Evolutionary conservation across 2,113 vertebrate species (phyloP).

Genomic region (Percina caprodes): DNA sequence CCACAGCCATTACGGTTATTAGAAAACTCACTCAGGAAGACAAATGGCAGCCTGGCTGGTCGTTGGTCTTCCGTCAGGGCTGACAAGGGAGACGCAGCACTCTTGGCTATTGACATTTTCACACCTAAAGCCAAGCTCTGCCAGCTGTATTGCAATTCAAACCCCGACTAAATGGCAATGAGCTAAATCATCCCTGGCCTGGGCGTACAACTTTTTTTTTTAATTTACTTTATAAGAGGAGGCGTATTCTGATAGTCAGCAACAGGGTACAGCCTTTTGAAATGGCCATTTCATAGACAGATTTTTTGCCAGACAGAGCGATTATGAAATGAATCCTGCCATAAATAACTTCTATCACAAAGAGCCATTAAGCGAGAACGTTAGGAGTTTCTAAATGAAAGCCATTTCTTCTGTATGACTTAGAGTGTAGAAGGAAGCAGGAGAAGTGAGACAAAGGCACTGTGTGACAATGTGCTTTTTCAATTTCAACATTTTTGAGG

Average conservation of each 20-base stretch:
- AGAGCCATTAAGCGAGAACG: conserved; percentile 77
- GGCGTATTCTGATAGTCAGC: conserved; percentile 32
- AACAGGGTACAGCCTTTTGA: conserved; percentile 37
- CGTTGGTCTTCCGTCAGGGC: conserved; percentile 73
- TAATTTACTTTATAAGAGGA: conserved; percentile 40
- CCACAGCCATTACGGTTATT: conserved; percentile 83
- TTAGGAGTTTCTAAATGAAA: conserved; percentile 81
- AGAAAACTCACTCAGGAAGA: conserved; percentile 84
- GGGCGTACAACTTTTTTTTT: conserved; percentile 48
- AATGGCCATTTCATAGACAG: conserved; percentile 58
- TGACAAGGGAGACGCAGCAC: conserved; percentile 75
- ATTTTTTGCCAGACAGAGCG: conserved; percentile 66
- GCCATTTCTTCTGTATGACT: conserved; percentile 77
- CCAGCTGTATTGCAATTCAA: conserved; percentile 71
- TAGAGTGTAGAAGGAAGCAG: conserved; percentile 49
- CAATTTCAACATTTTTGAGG: conserved; percentile 76
- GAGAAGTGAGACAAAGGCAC: conserved; percentile 69
- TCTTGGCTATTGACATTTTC: conserved; percentile 79
- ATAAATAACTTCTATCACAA: conserved; percentile 83
- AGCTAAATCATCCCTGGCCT: conserved; percentile 67
- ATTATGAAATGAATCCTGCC: conserved; percentile 79
- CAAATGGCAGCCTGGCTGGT: conserved; percentile 71
- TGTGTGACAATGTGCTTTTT: conserved; percentile 69
- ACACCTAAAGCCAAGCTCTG: conserved; percentile 71
- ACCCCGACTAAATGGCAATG: conserved; percentile 65